Evolutionary conservation across 2,888 invertebrate genomes (phyloP).

Genomic region (Drosophila testacea): DNA sequence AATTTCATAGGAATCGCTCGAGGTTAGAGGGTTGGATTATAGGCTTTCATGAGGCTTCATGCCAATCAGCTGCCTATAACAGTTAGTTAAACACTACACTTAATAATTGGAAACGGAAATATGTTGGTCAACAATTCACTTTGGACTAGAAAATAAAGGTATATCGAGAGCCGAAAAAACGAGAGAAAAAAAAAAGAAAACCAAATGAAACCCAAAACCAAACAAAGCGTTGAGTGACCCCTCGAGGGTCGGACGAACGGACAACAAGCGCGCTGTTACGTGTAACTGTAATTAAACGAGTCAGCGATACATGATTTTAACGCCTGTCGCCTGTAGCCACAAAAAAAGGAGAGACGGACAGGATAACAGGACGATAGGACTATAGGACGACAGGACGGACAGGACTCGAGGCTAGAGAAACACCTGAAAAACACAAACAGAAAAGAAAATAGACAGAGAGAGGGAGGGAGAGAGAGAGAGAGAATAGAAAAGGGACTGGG

Average conservation of each 20-base stretch:
- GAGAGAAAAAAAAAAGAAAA: slow-evolving; percentile 14
- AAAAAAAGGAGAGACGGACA: slow-evolving; percentile 24
- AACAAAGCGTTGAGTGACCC: slow-evolving; percentile 17
- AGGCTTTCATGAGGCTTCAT: slow-evolving; percentile 17
- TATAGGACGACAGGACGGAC: slow-evolving; percentile 12
- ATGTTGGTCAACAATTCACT: slow-evolving; percentile 60
- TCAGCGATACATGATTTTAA: slow-evolving; percentile 81
- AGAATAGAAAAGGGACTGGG: slow-evolving; percentile 1
- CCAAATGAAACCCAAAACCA: slow-evolving; percentile 31
- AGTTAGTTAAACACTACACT: slow-evolving; percentile 38
- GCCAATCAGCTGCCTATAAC: slow-evolving; percentile 33
- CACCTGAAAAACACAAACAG: slow-evolving; percentile 47
- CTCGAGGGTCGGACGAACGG: slow-evolving; percentile 13
- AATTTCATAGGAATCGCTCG: slow-evolving; percentile 4
- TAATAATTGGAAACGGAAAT: slow-evolving; percentile 64
- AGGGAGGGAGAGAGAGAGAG: neutral
- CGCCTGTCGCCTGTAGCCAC: slow-evolving; percentile 70
- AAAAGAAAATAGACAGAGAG: slow-evolving; percentile 15
- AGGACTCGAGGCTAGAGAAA: slow-evolving; percentile 21
- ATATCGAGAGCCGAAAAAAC: slow-evolving; percentile 20
- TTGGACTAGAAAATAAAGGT: slow-evolving; percentile 23
- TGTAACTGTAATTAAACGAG: slow-evolving; percentile 79
- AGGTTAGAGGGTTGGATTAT: slow-evolving; percentile 16
- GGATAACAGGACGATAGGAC: slow-evolving; percentile 8
- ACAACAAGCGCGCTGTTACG: slow-evolving; percentile 60